Percentiles rank a stretch among this genome's conserved stretches.
These are phyloP conservation scores for Takifugu flavidus DNA, from an alignment of 2,113 vertebrate genomes.

Conservation along the genomic window DNA sequence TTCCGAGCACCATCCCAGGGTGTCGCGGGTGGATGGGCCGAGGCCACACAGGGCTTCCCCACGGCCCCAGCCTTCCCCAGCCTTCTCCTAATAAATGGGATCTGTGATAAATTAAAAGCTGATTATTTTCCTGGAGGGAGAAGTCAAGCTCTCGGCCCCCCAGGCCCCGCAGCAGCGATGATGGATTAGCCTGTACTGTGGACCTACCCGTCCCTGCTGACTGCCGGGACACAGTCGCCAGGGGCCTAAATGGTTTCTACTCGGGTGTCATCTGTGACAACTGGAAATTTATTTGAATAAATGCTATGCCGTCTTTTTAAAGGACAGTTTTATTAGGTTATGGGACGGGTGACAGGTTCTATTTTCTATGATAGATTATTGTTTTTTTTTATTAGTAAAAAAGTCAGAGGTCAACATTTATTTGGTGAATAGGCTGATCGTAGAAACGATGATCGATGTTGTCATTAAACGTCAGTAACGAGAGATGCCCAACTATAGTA, in stretches of 20 bases:
- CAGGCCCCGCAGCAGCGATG: constrained; percentile 48
- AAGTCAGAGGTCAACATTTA: neutral
- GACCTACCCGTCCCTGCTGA: constrained; percentile 55
- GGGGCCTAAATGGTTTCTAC: constrained; percentile 56
- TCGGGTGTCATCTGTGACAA: constrained; percentile 52
- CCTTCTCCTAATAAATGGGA: constrained; percentile 65
- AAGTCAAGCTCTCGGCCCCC: constrained; percentile 50
- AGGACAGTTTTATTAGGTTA: constrained; percentile 40
- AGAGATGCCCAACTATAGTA: no score
- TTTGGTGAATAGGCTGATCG: no score
- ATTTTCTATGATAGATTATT: constrained; percentile 34
- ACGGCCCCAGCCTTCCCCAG: constrained; percentile 34
- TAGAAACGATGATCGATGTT: no score
- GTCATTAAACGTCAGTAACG: no score
- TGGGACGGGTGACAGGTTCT: constrained; percentile 40
- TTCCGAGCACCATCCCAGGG: constrained; percentile 5
- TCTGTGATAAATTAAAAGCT: constrained; percentile 76
- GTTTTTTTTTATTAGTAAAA: neutral
- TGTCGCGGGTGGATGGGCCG: constrained; percentile 40
- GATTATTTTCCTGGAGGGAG: constrained; percentile 71
- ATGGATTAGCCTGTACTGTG: constrained; percentile 66
- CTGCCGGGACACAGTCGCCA: constrained; percentile 44
- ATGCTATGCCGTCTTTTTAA: constrained; percentile 41
- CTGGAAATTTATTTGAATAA: constrained; percentile 67
- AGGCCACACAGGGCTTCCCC: constrained; percentile 42